Conservation (phyloP, 2,888 invertebrate species). For the Temnothorax unifasciatus region DNA sequence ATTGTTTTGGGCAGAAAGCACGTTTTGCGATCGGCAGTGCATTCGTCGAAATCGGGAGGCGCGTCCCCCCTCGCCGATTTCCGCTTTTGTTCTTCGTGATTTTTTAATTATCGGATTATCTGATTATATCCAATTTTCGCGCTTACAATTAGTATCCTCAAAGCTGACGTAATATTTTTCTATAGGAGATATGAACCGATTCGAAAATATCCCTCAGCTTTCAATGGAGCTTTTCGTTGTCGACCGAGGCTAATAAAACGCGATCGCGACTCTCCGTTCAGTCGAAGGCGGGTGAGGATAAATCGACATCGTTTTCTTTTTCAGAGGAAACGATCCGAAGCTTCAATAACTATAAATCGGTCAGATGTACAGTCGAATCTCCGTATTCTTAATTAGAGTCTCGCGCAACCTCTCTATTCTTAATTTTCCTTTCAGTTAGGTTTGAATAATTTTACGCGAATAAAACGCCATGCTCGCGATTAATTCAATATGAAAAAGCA, state of each 20-base stretch:
- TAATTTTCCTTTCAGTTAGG: neutral
- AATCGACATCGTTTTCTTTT: constrained; percentile 39
- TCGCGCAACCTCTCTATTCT: neutral
- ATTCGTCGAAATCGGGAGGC: neutral
- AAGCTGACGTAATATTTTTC: constrained; percentile 40
- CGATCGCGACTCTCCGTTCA: constrained; percentile 23
- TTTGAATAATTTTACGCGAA: neutral
- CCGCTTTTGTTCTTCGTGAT: neutral
- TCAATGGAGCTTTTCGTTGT: constrained; percentile 39
- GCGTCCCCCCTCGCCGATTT: neutral
- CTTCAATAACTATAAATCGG: constrained; percentile 14
- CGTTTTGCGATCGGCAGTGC: constrained; percentile 41
- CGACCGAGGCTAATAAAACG: constrained; percentile 32
- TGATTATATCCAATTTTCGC: constrained; percentile 15
- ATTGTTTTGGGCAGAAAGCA: constrained; percentile 29
- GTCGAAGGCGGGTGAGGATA: constrained; percentile 17
- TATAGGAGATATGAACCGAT: constrained; percentile 28
- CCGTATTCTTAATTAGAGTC: neutral
- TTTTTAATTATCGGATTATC: neutral
- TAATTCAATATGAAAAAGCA: neutral
- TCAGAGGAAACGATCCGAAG: constrained; percentile 11
- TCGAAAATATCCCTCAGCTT: constrained; percentile 38
- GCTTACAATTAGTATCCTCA: constrained; percentile 21
- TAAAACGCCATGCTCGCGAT: neutral
- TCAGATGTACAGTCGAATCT: constrained; percentile 8